Evolutionary conservation across 2,113 vertebrate genomes (phyloP).

Genomic region (Psilopogon haemacephalus): DNA sequence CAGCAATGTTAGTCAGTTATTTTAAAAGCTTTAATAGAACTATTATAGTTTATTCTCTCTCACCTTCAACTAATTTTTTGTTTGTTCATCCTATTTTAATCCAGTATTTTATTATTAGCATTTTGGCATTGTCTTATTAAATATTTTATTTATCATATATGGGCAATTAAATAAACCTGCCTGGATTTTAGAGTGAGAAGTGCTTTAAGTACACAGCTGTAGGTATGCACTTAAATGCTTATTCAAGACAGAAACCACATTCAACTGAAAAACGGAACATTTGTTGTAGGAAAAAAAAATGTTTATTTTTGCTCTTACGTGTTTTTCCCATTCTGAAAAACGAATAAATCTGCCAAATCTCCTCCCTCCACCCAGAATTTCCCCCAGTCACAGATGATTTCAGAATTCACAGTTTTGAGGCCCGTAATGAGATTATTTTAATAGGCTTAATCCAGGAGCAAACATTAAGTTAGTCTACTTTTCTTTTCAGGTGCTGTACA

Average conservation of each 20-base stretch:
- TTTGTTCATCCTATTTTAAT: background rate
- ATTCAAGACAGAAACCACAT: background rate
- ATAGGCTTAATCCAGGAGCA: background rate
- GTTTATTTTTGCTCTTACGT: background rate
- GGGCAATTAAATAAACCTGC: background rate
- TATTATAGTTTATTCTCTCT: background rate
- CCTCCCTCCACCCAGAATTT: background rate
- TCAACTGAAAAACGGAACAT: background rate
- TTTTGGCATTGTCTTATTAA: background rate
- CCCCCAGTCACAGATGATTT: background rate
- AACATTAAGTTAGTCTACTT: constrained; percentile 5
- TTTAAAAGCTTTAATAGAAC: background rate
- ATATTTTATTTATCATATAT: background rate
- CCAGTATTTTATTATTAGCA: background rate
- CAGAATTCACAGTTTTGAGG: background rate
- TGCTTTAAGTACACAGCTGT: background rate
- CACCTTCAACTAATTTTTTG: background rate
- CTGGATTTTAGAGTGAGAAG: background rate
- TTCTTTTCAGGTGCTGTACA: constrained; percentile 88
- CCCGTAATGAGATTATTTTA: background rate
- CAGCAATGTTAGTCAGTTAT: background rate
- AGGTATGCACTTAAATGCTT: background rate
- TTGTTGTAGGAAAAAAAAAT: background rate
- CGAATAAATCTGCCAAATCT: background rate
- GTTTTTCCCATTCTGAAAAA: background rate